phyloP scores from a whole-genome alignment of 2,113 vertebrate genomes.

The Monopterus albus region DNA sequence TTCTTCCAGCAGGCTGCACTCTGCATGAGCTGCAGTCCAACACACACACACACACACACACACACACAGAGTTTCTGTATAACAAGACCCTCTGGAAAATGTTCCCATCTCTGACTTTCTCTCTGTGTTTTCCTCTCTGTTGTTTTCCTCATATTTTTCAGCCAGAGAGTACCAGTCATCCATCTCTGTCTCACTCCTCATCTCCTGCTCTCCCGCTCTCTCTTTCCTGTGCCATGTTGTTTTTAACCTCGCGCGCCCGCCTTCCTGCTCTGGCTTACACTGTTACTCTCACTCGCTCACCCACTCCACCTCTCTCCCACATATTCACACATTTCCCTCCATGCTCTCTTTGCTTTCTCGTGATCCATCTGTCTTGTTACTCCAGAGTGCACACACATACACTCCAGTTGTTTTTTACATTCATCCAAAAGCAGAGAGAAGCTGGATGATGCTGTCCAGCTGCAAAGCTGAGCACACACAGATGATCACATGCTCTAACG shows the following conservation, averaged over 20 bases:
- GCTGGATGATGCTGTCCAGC: background rate
- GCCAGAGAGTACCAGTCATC: conserved; percentile 33
- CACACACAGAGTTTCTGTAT: background rate
- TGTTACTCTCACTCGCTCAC: conserved; percentile 6
- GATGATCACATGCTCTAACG: background rate
- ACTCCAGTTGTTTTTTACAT: background rate
- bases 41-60: conserved; percentile 15
- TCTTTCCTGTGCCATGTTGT: background rate
- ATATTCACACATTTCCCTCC: background rate
- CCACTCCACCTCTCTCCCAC: conserved; percentile 18
- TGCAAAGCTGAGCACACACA: background rate
- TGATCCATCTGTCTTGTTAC: conserved; percentile 34
- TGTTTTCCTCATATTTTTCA: conserved; percentile 48
- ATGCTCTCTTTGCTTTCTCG: conserved; percentile 27
- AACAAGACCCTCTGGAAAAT: conserved; percentile 16
- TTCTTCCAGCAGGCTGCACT: background rate
- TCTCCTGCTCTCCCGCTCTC: background rate
- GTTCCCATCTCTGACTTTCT: conserved; percentile 6
- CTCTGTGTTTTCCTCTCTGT: conserved; percentile 16
- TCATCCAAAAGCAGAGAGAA: background rate
- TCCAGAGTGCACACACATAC: background rate
- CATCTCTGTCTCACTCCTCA: conserved; percentile 39
- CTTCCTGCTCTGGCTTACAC: conserved; percentile 1
- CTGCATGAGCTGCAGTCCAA: background rate
- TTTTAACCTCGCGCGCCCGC: conserved; percentile 29